Evolutionary conservation across 2,113 vertebrate species (phyloP).

Genomic region (Ginglymostoma cirratum): DNA sequence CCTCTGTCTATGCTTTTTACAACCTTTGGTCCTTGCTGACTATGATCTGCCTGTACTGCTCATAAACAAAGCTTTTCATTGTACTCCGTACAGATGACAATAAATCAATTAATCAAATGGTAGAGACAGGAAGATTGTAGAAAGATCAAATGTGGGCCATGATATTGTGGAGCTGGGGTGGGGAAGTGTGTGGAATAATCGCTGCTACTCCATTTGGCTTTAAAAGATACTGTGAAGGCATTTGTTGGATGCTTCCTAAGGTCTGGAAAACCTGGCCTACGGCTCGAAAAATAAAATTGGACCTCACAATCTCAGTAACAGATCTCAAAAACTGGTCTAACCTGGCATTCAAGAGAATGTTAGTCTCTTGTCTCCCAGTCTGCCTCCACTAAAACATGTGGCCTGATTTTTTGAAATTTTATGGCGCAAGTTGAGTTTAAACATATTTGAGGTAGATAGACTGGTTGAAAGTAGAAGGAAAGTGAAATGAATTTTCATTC

Average conservation of each 20-base stretch:
- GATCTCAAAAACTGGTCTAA: background rate
- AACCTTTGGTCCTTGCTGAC: no score
- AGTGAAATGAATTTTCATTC: background rate
- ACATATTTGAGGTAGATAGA: background rate
- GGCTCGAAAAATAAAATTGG: no score
- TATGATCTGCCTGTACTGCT: no score
- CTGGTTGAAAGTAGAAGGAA: background rate
- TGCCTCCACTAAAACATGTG: background rate
- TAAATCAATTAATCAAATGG: background rate
- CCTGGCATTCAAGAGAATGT: background rate
- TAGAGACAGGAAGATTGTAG: background rate
- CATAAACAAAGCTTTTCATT: no score
- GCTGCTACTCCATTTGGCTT: background rate
- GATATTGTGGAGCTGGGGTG: no score
- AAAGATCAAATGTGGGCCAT: no score
- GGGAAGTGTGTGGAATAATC: no score
- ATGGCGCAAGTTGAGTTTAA: background rate
- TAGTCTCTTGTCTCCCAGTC: background rate
- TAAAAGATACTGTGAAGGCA: background rate
- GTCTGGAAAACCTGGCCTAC: background rate
- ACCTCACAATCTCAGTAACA: background rate
- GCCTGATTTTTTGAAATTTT: background rate
- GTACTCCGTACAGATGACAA: no score
- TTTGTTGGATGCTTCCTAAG: background rate
- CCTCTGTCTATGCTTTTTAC: no score